Percentiles rank a stretch among this genome's conserved stretches.
Conservation (phyloP, 1,140 invertebrate genomes). For the Nixonia krombeini region DNA sequence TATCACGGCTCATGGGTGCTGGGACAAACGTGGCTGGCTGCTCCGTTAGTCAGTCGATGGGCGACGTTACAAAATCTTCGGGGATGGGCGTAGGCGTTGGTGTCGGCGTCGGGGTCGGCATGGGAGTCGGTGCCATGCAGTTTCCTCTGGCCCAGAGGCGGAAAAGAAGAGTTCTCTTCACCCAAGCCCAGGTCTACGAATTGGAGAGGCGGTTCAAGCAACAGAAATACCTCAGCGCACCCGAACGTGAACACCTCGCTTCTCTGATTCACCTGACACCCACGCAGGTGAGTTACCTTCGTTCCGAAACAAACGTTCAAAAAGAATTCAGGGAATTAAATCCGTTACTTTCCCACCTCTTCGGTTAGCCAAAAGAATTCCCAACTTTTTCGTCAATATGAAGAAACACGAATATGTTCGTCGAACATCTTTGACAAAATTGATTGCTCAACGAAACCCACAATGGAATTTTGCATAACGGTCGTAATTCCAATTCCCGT, state of each 20-base stretch:
- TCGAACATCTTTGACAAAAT: too few species aligned
- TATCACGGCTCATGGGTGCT: conserved; percentile 89
- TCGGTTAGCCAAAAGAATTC: too few species aligned
- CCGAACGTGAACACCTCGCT: conserved; percentile 96
- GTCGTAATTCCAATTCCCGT: too few species aligned
- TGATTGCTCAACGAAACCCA: too few species aligned
- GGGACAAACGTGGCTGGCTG: conserved; percentile 76
- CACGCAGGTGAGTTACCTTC: conserved; percentile 91
- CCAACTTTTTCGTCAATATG: too few species aligned
- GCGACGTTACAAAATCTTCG: conserved; percentile 81
- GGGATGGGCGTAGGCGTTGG: conserved; percentile 75
- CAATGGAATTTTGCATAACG: too few species aligned
- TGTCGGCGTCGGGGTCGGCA: conserved; percentile 83
- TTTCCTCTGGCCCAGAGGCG: conserved; percentile 91
- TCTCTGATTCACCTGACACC: conserved; percentile 94
- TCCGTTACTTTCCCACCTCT: too few species aligned
- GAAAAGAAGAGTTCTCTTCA: conserved; percentile 97
- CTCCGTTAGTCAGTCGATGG: conserved; percentile 83
- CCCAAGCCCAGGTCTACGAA: conserved; percentile 98
- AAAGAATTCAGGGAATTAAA: too few species aligned
- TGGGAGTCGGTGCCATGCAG: conserved; percentile 91
- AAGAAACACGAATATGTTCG: too few species aligned
- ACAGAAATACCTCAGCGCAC: conserved; percentile 95
- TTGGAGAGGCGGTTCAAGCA: conserved; percentile 97
- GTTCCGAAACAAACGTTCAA: too few species aligned